Evolutionary conservation across 2,888 invertebrate genomes (phyloP).

Genomic region (Acrobeloides nanus): DNA sequence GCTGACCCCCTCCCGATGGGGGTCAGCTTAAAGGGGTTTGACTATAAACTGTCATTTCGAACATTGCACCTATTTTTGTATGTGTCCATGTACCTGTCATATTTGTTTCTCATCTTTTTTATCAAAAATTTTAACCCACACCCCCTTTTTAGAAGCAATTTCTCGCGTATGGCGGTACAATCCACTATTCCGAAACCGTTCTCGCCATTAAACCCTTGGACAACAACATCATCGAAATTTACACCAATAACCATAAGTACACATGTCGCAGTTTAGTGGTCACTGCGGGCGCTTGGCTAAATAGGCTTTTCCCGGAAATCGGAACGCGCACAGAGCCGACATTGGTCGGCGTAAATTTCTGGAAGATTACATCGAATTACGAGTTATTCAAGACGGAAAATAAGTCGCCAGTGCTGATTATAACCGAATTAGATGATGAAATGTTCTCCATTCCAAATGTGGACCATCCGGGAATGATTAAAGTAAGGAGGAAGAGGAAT

Average conservation of each 20-base stretch:
- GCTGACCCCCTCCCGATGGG: too few relatives aligned
- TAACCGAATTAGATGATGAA: slow-evolving; percentile 16
- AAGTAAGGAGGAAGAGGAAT: slow-evolving; percentile 12
- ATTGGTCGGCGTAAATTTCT: slow-evolving; percentile 24
- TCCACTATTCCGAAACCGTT: slow-evolving; percentile 13
- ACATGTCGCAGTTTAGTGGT: slow-evolving; percentile 32
- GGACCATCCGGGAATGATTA: slow-evolving; percentile 21
- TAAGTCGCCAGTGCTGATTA: slow-evolving; percentile 25
- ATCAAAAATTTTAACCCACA: too few relatives aligned
- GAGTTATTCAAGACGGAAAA: slow-evolving; percentile 21
- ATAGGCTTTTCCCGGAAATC: slow-evolving; percentile 26
- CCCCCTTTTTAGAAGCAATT: slow-evolving; percentile 3
- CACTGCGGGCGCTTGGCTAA: slow-evolving; percentile 45
- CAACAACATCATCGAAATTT: slow-evolving; percentile 9
- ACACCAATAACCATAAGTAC: slow-evolving; percentile 16
- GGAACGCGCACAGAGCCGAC: slow-evolving; percentile 14
- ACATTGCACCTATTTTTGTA: too few relatives aligned
- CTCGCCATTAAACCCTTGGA: slow-evolving; percentile 5
- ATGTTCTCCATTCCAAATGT: slow-evolving; percentile 21
- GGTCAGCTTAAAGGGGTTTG: too few relatives aligned
- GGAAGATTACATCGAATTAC: slow-evolving; percentile 20
- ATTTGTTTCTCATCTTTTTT: too few relatives aligned
- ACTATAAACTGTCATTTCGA: too few relatives aligned
- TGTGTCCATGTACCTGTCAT: too few relatives aligned
- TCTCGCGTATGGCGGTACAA: slow-evolving; percentile 3